These are phyloP conservation scores for Botrylloides violaceus DNA, from an alignment of 23 tunicate species.

Conservation along the genomic window DNA sequence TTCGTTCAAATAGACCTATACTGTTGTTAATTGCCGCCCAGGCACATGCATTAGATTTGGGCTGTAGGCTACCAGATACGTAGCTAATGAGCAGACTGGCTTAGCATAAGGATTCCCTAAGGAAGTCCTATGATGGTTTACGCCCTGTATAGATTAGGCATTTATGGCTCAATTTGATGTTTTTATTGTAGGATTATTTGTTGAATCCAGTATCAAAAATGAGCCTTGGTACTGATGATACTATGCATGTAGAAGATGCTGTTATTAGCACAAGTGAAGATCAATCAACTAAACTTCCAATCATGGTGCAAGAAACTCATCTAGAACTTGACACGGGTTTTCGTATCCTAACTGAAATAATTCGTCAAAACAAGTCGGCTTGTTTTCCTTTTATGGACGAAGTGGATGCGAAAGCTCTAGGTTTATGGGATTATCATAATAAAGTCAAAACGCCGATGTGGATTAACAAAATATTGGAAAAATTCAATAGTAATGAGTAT, in stretches of 20 bases:
- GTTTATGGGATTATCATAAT: constrained; percentile 60
- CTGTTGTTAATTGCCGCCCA: no score
- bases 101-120: no score
- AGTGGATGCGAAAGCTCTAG: constrained; percentile 74
- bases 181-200: no score
- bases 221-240: no score
- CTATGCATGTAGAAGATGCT: neutral
- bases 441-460: constrained; percentile 80
- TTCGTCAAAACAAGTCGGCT: constrained; percentile 50
- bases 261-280: neutral
- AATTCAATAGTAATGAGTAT: constrained; percentile 40
- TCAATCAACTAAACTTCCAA: neutral
- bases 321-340: constrained; percentile 40
- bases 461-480: constrained; percentile 60
- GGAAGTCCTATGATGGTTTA: no score
- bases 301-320: neutral
- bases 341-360: constrained; percentile 45
- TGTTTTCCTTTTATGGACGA: constrained; percentile 79
- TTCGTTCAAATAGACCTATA: no score
- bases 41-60: no score
- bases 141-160: no score
- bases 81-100: no score
- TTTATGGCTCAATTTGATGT: no score
- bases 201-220: no score
- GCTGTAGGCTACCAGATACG: no score